Conservation (phyloP, 1,140 invertebrate species). For the Drosophila ercepeae region DNA sequence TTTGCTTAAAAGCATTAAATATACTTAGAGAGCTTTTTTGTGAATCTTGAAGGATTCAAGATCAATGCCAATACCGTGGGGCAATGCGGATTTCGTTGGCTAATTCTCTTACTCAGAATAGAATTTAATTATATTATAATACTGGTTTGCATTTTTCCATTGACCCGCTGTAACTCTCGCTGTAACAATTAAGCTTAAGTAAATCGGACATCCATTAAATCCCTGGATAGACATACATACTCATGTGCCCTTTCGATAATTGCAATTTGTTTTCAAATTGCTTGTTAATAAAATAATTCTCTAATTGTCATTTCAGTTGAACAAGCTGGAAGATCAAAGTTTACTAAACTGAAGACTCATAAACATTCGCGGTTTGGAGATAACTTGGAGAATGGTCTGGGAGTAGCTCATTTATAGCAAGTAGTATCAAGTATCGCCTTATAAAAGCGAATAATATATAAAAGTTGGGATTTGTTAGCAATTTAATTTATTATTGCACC, state of each 20-base stretch:
- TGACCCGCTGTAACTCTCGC: not conserved
- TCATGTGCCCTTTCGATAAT: not conserved
- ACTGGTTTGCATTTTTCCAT: not conserved
- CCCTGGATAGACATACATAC: too few relatives aligned
- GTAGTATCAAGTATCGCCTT: too few relatives aligned
- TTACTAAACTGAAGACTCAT: too few relatives aligned
- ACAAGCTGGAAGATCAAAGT: too few relatives aligned
- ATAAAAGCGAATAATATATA: too few relatives aligned
- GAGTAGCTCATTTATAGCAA: not conserved
- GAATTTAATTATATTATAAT: not conserved
- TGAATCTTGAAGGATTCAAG: not conserved
- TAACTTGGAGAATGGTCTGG: too few relatives aligned
- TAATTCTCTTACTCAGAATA: not conserved
- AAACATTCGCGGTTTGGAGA: too few relatives aligned
- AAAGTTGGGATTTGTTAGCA: not conserved
- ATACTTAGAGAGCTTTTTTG: not conserved
- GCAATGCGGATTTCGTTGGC: too few relatives aligned
- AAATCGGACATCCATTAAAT: not conserved
- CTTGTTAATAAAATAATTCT: not conserved
- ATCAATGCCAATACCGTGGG: not conserved
- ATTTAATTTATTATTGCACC: conserved; percentile 3
- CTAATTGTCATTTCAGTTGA: not conserved
- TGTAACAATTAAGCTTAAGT: not conserved
- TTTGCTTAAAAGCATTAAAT: too few relatives aligned
- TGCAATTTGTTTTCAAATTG: not conserved